phyloP scores from a whole-genome alignment of 2,113 vertebrate species.

The Dasyurus viverrinus region DNA sequence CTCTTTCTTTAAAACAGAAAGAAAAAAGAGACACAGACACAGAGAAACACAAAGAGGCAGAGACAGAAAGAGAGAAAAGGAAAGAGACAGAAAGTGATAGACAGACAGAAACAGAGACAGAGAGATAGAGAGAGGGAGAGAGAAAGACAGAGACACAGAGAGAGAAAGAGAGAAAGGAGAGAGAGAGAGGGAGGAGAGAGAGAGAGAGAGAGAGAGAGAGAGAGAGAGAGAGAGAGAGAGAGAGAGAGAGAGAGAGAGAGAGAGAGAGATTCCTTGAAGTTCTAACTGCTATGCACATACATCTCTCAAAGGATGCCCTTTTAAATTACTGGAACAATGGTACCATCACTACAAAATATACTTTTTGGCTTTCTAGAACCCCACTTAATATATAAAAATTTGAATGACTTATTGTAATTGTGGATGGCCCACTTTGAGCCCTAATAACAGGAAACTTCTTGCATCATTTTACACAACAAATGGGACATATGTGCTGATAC shows the following conservation, averaged over 20 bases:
- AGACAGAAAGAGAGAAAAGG: no score
- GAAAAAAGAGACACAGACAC: no score
- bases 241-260: not conserved
- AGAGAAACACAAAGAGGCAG: no score
- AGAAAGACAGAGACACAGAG: not conserved
- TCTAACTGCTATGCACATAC: not conserved
- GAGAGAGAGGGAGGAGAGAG: no score
- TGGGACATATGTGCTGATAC: not conserved
- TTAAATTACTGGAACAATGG: not conserved
- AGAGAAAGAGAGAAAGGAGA: no score
- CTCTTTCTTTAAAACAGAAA: not conserved
- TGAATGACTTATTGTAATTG: not conserved
- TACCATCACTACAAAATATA: not conserved
- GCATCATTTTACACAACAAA: not conserved
- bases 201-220: no score
- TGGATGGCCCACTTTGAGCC: not conserved
- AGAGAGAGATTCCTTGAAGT: not conserved
- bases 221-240: no score
- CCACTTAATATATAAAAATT: not conserved
- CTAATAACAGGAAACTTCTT: not conserved
- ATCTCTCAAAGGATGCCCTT: not conserved
- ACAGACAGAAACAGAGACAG: no score
- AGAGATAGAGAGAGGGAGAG: no score
- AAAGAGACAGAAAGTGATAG: no score
- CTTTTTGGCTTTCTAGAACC: not conserved